phyloP scores from a whole-genome alignment of 2,113 vertebrate genomes.

The Psophia crepitans region DNA sequence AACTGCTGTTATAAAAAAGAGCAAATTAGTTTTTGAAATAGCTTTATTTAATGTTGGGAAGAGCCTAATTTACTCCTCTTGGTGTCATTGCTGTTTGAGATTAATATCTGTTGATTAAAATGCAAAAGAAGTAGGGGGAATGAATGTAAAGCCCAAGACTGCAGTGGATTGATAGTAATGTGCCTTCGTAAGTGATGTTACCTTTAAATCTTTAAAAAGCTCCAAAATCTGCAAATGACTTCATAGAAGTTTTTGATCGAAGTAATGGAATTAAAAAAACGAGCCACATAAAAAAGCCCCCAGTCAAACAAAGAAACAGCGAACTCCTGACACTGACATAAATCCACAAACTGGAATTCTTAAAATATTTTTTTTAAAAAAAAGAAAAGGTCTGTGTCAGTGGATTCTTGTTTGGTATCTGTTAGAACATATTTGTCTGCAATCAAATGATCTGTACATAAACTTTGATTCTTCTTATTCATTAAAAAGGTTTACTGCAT shows the following conservation, averaged over 20 bases:
- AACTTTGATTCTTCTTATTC: background rate
- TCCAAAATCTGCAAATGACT: background rate
- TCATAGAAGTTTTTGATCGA: background rate
- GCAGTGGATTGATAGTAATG: background rate
- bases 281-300: background rate
- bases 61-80: background rate
- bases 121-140: background rate
- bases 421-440: background rate
- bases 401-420: background rate
- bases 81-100: background rate
- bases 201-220: background rate
- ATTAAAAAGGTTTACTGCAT: background rate
- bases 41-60: background rate
- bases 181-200: background rate
- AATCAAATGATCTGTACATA: background rate
- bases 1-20: background rate
- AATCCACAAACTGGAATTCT: background rate
- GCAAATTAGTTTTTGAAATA: background rate
- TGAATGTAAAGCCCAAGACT: background rate
- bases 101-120: background rate
- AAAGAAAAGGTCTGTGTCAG: background rate
- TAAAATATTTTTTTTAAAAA: background rate
- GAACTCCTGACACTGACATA: rapidly evolving
- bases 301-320: background rate
- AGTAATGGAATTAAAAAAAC: background rate